Percentiles rank a stretch among this genome's conserved stretches.
These are phyloP conservation scores for Eurystomus glaucurus DNA, from an alignment of 2,797 vertebrate genomes.

Conservation along the genomic window DNA sequence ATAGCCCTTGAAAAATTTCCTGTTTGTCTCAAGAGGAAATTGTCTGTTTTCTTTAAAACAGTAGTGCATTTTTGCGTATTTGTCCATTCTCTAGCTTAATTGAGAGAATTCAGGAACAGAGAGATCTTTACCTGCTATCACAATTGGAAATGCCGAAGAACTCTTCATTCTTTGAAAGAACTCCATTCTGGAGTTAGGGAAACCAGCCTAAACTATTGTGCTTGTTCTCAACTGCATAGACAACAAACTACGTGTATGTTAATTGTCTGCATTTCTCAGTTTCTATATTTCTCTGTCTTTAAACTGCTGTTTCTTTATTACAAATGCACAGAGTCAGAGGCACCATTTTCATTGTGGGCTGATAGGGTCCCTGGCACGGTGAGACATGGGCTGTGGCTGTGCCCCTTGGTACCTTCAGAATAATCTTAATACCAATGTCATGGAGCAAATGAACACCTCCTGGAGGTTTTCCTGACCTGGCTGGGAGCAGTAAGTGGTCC, in stretches of 20 bases:
- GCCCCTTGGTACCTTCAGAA: not conserved
- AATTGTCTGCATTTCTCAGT: not conserved
- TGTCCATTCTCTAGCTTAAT: not conserved
- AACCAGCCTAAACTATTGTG: not conserved
- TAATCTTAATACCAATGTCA: not conserved
- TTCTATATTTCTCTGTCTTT: not conserved
- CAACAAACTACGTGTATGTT: not conserved
- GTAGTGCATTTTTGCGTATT: constrained; percentile 9
- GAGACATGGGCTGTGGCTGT: not conserved
- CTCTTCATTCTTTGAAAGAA: not conserved
- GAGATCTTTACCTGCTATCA: not conserved
- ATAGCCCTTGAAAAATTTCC: constrained; percentile 47
- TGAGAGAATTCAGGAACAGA: not conserved
- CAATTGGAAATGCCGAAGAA: not conserved
- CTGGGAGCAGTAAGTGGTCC: not conserved
- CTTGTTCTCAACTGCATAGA: not conserved
- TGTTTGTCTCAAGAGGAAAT: constrained; percentile 56
- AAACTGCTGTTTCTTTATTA: not conserved
- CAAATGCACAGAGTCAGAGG: not conserved
- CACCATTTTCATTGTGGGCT: not conserved
- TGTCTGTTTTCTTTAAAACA: constrained; percentile 31
- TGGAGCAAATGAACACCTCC: not conserved
- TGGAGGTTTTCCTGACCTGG: not conserved
- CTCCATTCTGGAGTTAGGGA: not conserved
- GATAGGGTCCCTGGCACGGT: too few species aligned